Percentiles rank a stretch among this genome's conserved stretches.
These are phyloP conservation scores for Zosterops lateralis DNA, from an alignment of 2,113 vertebrate genomes.

Conservation along the genomic window DNA sequence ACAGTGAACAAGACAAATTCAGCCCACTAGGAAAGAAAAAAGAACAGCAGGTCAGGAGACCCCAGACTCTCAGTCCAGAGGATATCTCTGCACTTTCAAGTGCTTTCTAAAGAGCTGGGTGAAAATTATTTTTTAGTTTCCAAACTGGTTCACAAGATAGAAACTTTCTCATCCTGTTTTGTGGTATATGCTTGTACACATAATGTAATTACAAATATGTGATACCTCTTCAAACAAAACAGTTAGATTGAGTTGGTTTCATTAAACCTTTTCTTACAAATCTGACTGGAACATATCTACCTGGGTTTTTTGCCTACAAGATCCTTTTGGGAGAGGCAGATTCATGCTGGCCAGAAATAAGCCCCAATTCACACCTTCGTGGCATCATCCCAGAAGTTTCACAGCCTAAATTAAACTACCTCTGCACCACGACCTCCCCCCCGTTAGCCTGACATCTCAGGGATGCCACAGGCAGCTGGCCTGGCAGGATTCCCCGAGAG, in stretches of 20 bases:
- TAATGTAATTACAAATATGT: background rate
- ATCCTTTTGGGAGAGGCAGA: background rate
- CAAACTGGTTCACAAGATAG: background rate
- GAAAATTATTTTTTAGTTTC: background rate
- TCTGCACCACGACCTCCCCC: background rate
- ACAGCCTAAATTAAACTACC: background rate
- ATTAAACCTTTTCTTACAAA: background rate
- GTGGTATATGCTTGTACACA: background rate
- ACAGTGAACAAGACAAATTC: conserved; percentile 91
- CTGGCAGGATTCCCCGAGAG: background rate
- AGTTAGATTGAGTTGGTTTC: background rate
- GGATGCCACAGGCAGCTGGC: background rate
- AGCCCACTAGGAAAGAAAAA: conserved; percentile 84
- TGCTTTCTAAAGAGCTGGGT: background rate
- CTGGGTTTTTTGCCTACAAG: background rate
- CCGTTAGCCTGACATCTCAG: background rate
- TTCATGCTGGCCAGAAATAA: background rate
- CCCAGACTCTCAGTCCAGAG: background rate
- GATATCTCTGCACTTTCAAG: background rate
- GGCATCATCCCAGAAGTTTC: background rate
- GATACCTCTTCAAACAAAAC: background rate
- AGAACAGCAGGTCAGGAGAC: conserved; percentile 36
- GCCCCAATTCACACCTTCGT: background rate
- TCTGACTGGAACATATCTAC: background rate
- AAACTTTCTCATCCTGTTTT: background rate